phyloP scores from a whole-genome alignment of 2,888 invertebrate species.

The Nomada fabriciana region DNA sequence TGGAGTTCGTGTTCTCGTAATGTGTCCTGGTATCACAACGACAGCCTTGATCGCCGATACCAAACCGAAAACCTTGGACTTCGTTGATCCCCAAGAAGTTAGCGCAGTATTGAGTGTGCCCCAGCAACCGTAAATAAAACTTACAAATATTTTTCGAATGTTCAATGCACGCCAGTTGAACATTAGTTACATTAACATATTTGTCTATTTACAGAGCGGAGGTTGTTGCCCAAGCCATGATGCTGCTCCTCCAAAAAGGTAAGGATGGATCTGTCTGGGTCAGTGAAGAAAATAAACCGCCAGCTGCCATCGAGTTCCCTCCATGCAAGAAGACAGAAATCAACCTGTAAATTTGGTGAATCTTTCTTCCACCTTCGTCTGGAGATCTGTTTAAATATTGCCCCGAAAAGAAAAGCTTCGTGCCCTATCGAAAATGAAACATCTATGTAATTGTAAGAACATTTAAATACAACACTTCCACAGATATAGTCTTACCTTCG shows the following conservation, averaged over 20 bases:
- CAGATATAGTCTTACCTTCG: too few species aligned
- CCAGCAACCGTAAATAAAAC: conserved; percentile 1
- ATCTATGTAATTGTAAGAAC: too few species aligned
- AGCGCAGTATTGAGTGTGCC: background rate
- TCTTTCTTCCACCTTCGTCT: too few species aligned
- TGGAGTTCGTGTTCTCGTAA: conserved; percentile 77
- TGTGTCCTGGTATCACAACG: conserved; percentile 77
- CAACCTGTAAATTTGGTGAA: background rate
- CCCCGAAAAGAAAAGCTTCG: too few species aligned
- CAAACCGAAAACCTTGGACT: background rate
- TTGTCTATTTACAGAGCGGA: conserved; percentile 57
- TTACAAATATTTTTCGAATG: background rate
- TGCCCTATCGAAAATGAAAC: too few species aligned
- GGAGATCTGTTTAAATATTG: too few species aligned
- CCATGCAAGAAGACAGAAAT: conserved; percentile 22
- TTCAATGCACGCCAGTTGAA: background rate
- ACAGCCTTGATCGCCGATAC: background rate
- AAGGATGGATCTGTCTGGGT: conserved; percentile 73
- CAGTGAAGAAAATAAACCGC: conserved; percentile 64
- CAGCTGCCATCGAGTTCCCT: conserved; percentile 63
- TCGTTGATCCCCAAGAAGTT: background rate
- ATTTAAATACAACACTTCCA: too few species aligned
- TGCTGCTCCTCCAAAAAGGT: conserved; percentile 70
- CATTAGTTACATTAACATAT: too few species aligned
- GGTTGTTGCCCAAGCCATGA: conserved; percentile 65